Evolutionary conservation across 2,888 invertebrate genomes (phyloP).

Genomic region (Heliconius aoede): DNA sequence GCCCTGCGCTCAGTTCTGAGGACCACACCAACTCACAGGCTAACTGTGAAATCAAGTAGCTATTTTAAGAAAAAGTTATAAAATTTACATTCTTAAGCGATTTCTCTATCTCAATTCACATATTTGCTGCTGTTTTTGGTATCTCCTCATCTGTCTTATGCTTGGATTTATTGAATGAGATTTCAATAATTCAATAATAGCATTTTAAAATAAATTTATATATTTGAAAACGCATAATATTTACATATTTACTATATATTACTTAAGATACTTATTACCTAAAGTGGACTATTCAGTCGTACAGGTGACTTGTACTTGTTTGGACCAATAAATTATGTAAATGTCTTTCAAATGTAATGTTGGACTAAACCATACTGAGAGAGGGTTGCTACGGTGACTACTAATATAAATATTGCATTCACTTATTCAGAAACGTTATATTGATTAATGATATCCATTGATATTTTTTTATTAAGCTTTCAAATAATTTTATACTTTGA

Average conservation of each 20-base stretch:
- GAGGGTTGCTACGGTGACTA: neutral
- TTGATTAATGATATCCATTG: too few species aligned
- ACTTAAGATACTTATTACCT: neutral
- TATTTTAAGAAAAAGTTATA: neutral
- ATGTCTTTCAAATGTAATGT: neutral
- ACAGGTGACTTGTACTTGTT: too few species aligned
- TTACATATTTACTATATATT: too few species aligned
- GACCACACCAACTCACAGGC: neutral
- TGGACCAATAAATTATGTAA: constrained; percentile 14
- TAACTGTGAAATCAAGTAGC: neutral
- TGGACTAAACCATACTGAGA: constrained; percentile 10
- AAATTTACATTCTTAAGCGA: neutral
- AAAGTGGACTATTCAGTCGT: too few species aligned
- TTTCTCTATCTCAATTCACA: neutral
- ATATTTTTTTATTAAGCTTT: too few species aligned
- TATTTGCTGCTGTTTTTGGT: neutral
- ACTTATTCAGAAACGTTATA: neutral
- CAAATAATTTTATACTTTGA: too few species aligned
- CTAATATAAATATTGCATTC: neutral
- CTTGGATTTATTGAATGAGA: neutral
- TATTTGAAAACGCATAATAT: too few species aligned
- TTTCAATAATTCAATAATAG: neutral
- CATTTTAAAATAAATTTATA: too few species aligned
- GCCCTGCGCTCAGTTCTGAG: constrained; percentile 48
- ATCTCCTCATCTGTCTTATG: neutral